Conservation (phyloP, 2,113 vertebrate genomes). For the human region DNA sequence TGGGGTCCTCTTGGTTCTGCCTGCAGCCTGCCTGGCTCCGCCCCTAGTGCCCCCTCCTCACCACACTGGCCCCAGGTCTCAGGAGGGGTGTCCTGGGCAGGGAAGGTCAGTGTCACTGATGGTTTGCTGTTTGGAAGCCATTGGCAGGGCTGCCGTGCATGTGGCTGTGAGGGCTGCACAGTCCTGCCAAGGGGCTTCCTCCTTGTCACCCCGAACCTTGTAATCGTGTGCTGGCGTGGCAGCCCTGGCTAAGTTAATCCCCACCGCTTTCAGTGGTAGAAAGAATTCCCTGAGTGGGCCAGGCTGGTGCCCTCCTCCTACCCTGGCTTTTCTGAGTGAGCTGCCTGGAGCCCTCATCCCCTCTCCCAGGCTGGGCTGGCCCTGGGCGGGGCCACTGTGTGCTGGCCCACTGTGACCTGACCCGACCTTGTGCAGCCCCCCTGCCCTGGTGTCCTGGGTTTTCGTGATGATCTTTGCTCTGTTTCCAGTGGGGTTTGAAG, state of each 20-base stretch:
- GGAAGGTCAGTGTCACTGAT: not conserved
- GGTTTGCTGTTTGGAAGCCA: not conserved
- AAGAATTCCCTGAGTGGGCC: not conserved
- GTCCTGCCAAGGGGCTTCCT: not conserved
- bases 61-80: not conserved
- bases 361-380: not conserved
- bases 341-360: not conserved
- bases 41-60: not conserved
- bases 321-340: not conserved
- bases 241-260: not conserved
- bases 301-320: not conserved
- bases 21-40: not conserved
- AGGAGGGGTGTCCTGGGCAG: not conserved
- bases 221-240: constrained; percentile 43
- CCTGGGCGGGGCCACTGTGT: not conserved
- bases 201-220: not conserved
- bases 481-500: not conserved
- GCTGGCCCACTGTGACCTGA: not conserved
- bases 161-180: not conserved
- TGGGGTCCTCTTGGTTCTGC: not conserved
- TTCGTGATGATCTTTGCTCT: not conserved
- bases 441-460: not conserved
- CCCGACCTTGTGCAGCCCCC: not conserved
- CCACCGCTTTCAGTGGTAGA: not conserved
- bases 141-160: not conserved